phyloP scores from a whole-genome alignment of 2,113 vertebrate species.

The Herpailurus yagouaroundi region DNA sequence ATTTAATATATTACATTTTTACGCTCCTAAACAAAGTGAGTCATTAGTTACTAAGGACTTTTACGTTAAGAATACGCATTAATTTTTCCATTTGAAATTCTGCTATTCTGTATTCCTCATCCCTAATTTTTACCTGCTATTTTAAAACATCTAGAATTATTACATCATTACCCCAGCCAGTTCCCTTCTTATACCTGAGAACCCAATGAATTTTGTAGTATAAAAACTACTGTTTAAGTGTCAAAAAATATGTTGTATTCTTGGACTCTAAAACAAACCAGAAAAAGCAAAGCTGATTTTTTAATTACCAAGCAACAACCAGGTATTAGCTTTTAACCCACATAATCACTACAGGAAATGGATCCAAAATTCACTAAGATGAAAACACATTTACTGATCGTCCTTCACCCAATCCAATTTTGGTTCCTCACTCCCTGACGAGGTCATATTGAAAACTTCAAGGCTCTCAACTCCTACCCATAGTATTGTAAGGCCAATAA shows the following conservation, averaged over 20 bases:
- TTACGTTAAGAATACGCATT: not conserved
- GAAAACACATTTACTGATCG: not conserved
- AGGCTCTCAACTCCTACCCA: not conserved
- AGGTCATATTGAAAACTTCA: constrained; percentile 19
- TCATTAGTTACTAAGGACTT: not conserved
- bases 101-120: not conserved
- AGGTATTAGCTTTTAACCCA: not conserved
- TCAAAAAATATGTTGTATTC: not conserved
- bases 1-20: constrained; percentile 7
- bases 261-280: not conserved
- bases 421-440: not conserved
- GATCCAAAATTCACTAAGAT: not conserved
- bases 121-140: constrained; percentile 1
- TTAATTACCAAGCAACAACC: constrained; percentile 31
- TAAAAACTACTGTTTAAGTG: not conserved
- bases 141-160: constrained; percentile 4
- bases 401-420: constrained; percentile 3
- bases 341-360: constrained; percentile 22
- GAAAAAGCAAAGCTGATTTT: not conserved
- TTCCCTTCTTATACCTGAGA: not conserved
- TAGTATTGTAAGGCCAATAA: constrained; percentile 31
- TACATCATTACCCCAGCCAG: not conserved
- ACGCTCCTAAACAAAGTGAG: constrained; percentile 22
- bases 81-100: not conserved
- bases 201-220: not conserved